Percentiles rank a stretch among this genome's conserved stretches.
Evolutionary conservation across 2,113 vertebrate species (phyloP).

Genomic region (Nanorana parkeri): DNA sequence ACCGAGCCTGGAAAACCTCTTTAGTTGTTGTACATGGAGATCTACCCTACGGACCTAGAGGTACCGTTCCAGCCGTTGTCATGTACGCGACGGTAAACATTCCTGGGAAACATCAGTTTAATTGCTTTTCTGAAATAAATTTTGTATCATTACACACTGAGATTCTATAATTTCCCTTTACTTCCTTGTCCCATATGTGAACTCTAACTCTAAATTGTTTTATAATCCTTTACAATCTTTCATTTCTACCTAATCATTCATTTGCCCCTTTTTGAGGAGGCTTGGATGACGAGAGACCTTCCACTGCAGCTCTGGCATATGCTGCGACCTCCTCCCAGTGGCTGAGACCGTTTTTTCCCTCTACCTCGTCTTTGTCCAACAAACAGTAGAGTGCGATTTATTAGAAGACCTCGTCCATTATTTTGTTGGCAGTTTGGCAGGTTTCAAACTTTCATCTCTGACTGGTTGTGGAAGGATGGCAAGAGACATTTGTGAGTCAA

Average conservation of each 20-base stretch:
- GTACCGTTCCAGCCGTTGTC: not conserved
- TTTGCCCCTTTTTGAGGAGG: not conserved
- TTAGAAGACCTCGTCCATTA: not conserved
- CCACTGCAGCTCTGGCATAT: conserved; percentile 17
- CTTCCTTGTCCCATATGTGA: conserved; percentile 37
- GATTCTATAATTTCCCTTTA: not conserved
- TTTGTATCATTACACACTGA: not conserved
- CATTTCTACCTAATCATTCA: not conserved
- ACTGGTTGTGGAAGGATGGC: not conserved
- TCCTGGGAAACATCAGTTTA: not conserved
- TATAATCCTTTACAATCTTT: not conserved
- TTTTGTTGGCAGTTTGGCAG: conserved; percentile 34
- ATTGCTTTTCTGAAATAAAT: not conserved
- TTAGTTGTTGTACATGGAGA: too few species aligned
- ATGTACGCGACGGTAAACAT: not conserved
- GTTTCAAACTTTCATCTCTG: conserved; percentile 20
- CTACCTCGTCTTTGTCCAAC: conserved; percentile 28
- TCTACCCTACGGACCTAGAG: not conserved
- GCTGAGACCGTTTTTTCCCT: not conserved
- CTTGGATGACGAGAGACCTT: not conserved
- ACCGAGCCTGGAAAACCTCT: too few species aligned
- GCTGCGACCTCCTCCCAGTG: not conserved
- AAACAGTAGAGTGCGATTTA: conserved; percentile 30
- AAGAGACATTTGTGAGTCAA: not conserved
- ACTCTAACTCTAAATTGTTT: conserved; percentile 8